A percentile compares a stretch with the other conserved stretches of the same genome.
phyloP scores from a whole-genome alignment of 1,140 invertebrate species.

The Wasmannia auropunctata region DNA sequence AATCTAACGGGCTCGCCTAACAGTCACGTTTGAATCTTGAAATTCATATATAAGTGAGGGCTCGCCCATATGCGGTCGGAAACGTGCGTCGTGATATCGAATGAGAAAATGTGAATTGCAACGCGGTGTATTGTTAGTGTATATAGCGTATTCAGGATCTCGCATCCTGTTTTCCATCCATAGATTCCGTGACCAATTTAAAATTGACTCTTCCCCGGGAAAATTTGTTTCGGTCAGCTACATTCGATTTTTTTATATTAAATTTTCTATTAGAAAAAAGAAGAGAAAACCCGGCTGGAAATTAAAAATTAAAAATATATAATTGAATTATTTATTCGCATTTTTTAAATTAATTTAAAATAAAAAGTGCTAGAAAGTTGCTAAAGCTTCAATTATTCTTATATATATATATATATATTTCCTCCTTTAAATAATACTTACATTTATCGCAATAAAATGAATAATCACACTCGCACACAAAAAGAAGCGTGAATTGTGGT shows the following conservation, averaged over 20 bases:
- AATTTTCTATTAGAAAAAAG: neutral
- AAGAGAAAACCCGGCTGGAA: neutral
- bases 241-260: neutral
- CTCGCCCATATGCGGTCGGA: neutral
- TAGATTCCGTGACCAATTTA: conserved; percentile 6
- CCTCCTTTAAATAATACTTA: neutral
- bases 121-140: neutral
- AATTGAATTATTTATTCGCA: neutral
- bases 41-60: conserved; percentile 14
- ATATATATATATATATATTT: too few species aligned
- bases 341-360: neutral
- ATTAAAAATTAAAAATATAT: neutral
- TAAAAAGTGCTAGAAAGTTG: neutral
- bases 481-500: neutral
- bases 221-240: neutral
- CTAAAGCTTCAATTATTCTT: neutral
- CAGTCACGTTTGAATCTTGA: conserved; percentile 44
- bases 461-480: too few species aligned
- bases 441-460: neutral
- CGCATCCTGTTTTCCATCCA: neutral
- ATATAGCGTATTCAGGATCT: neutral
- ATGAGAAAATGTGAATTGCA: neutral
- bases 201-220: neutral
- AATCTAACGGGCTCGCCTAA: conserved; percentile 14
- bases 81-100: neutral